Base-by-base conservation (phyloP, 2,888 invertebrate species). In the Odontomyia ornata region DNA sequence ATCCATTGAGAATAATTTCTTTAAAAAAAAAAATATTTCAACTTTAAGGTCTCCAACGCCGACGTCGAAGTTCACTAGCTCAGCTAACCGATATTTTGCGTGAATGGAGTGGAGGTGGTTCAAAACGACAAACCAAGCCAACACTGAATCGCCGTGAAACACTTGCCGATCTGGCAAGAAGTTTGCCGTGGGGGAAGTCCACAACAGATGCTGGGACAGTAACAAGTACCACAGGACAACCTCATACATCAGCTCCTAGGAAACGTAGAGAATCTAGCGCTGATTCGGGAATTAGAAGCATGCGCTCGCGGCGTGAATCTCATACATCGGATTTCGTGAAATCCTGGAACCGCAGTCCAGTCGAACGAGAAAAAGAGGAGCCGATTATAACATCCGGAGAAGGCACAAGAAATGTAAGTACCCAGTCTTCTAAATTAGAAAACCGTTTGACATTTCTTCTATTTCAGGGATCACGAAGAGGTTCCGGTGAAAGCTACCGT, bases 201-300 rank as follows among this genome's bases (percentile, higher is more conserved):
- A 88, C 89, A 60, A 88, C 89, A 25, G 90, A 91, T 78, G 85
- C 87, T 4, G 83, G 86, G 56, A 85, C 84, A 9, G 80, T 80
- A 0, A 79, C 76, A 18, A 77, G 78, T n/a, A 81, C 80, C 3
- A 75, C 79, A 1, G 78, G 79, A 15, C 88, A 89, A 82, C 87
- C 88, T 76, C 89, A 89, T 5, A 89, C 89, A 0, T 84, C 86
- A 7, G 88, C 88, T 0, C 79, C 87, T 76, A 89, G 93, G 46
- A 95, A 95, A 83, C 89, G 95, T n/a, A 90, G 95, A 72, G 95
- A 96, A 84, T 95, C 95, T 27, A 95, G 95, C 77, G 95, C 94
- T 64, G 95, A 95, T 85, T 93, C 95, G 0, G 94, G 95, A 69
- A 93, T 95, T 80, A 91, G 93, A 83, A 93, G 93, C 28, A 91